Base-by-base conservation (phyloP, 1,140 invertebrate species). In the Ceratosolen solmsi region DNA sequence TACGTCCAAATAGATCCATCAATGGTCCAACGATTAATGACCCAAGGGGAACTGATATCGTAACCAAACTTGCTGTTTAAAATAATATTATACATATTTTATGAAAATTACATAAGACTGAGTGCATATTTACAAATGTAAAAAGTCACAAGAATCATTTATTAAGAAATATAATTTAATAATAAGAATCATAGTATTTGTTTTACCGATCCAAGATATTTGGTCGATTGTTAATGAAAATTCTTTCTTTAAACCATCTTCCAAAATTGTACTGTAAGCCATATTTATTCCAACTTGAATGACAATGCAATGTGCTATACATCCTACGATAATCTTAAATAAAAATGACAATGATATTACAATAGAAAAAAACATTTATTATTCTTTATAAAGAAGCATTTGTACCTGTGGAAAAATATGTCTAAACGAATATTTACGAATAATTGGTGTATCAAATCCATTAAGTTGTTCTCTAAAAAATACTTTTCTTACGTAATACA, bases 1-100 rank as follows among this genome's bases (percentile, higher is more conserved):
- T 95, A 8, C 95, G 87, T 2, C 95, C 95, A 85, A 93, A 92
- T 85, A 89, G 91, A 86, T 96, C 95, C 91, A 95, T 94, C n/a
- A 94, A 81, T 46, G 92, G 93, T 4, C 94, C 92, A 49, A 91
- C 89, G 5, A 92, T 75, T 0, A 93, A 77, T 0, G 93, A 91
- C 36, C 93, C 93, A 46, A 93, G 75, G 3, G 93, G 93, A 2
- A 93, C 87, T 0, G 92, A 89, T 84, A 94, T 90, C 25, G 92
- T 92, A 5, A 93, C 91, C 36, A 94, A 88, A 87, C 93, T 93
- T 20, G 93, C 93, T 94, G 84, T 74, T 90, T 22, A 82, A 58
- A 80, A 83, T 70, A 27, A 78, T n/a, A n/a, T n/a, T 60, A 92
- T 84, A 17, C 76, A 72, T 56, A 4, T 79, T 76, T 63, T 30